Percentiles rank a stretch among this genome's conserved stretches.
phyloP scores from a whole-genome alignment of 2,797 vertebrate genomes.

The Kryptopterus vitreolus region DNA sequence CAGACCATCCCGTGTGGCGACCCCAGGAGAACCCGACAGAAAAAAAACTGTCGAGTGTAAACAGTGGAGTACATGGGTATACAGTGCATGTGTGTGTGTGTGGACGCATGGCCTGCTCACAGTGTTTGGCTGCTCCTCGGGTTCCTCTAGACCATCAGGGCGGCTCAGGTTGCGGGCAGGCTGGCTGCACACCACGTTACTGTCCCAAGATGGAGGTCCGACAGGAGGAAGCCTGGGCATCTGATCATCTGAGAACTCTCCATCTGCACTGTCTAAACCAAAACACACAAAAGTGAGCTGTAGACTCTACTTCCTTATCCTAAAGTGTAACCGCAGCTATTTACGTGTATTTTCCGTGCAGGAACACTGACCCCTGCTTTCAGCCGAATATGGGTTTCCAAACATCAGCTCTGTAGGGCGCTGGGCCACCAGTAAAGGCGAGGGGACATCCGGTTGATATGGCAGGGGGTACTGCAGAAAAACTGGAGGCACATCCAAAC shows the following conservation, averaged over 20 bases:
- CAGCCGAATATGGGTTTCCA: slow-evolving; percentile 87
- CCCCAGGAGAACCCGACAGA: no score
- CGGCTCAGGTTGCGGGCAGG: slow-evolving; percentile 92
- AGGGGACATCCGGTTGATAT: slow-evolving; percentile 79
- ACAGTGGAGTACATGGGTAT: background rate
- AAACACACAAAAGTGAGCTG: background rate
- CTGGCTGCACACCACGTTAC: slow-evolving; percentile 95
- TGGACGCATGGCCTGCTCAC: slow-evolving; percentile 62
- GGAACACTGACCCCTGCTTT: slow-evolving; percentile 72
- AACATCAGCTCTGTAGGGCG: slow-evolving; percentile 85
- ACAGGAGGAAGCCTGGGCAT: slow-evolving; percentile 86
- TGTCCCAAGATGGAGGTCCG: slow-evolving; percentile 88
- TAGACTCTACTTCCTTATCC: background rate
- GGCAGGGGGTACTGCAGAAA: slow-evolving; percentile 82
- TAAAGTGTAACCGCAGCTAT: background rate
- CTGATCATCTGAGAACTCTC: slow-evolving; percentile 89
- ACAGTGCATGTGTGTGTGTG: background rate
- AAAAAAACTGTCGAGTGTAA: background rate
- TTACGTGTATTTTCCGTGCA: background rate
- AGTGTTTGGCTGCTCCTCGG: slow-evolving; percentile 81
- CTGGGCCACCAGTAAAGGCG: slow-evolving; percentile 77
- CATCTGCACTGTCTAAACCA: slow-evolving; percentile 84
- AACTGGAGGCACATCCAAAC: slow-evolving; percentile 64
- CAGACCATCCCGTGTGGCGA: no score
- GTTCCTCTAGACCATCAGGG: slow-evolving; percentile 91